A percentile compares a stretch with the other conserved stretches of the same genome.
Evolutionary conservation across 2,888 invertebrate genomes (phyloP).

Genomic region (Caenorhabditis panamensis): DNA sequence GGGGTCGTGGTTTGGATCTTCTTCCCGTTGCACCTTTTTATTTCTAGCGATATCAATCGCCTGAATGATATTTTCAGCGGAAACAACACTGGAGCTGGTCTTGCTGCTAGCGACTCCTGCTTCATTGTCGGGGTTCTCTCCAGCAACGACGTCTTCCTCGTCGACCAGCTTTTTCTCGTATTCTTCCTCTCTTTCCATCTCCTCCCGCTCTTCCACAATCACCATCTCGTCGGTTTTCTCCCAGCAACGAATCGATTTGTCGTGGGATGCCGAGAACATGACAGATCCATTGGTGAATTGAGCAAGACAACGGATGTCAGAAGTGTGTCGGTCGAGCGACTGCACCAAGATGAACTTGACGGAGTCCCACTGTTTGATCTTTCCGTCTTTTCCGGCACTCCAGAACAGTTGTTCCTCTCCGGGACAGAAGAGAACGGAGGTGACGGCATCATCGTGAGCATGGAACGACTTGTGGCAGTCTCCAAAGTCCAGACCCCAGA

Average conservation of each 20-base stretch:
- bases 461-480: slow-evolving; percentile 95
- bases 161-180: slow-evolving; percentile 83
- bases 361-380: slow-evolving; percentile 96
- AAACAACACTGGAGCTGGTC: slow-evolving; percentile 85
- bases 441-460: slow-evolving; percentile 94
- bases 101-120: slow-evolving; percentile 91
- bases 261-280: slow-evolving; percentile 88
- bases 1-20: slow-evolving; percentile 81
- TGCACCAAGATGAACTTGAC: slow-evolving; percentile 92
- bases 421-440: slow-evolving; percentile 91
- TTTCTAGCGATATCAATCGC: slow-evolving; percentile 87
- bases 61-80: slow-evolving; percentile 92
- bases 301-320: slow-evolving; percentile 74
- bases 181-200: slow-evolving; percentile 83
- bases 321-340: slow-evolving; percentile 86
- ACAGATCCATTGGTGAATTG: slow-evolving; percentile 71
- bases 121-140: slow-evolving; percentile 84
- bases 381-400: slow-evolving; percentile 93
- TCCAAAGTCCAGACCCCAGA: slow-evolving; percentile 99
- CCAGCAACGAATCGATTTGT: slow-evolving; percentile 90
- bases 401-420: slow-evolving; percentile 91
- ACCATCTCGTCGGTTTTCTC: slow-evolving; percentile 91
- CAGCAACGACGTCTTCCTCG: slow-evolving; percentile 82
- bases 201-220: slow-evolving; percentile 93
- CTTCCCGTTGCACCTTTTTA: slow-evolving; percentile 63